Percentiles rank a stretch among this genome's conserved stretches.
Conservation (phyloP, 2,888 invertebrate species). For the Scaptomyza polygonia region DNA sequence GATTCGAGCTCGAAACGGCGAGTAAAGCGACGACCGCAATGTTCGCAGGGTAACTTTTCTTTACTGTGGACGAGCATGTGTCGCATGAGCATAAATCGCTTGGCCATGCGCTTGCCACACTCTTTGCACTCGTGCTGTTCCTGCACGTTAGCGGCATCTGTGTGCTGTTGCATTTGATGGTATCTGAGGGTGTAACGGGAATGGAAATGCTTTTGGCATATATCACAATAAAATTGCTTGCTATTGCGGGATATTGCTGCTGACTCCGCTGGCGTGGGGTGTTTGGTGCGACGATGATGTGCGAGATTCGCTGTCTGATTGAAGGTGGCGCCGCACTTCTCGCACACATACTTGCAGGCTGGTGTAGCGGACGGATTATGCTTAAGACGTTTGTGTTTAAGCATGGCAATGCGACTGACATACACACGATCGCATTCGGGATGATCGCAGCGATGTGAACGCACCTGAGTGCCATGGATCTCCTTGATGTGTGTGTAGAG, state of each 20-base stretch:
- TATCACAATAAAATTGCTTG: constrained; percentile 67
- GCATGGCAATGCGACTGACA: constrained; percentile 80
- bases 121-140: constrained; percentile 71
- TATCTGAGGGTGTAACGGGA: constrained; percentile 80
- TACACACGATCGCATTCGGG: constrained; percentile 79
- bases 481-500: constrained; percentile 81
- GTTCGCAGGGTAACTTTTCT: constrained; percentile 79
- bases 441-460: constrained; percentile 75
- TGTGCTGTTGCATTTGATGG: constrained; percentile 76
- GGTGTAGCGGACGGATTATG: constrained; percentile 52
- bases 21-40: constrained; percentile 75
- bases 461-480: constrained; percentile 69
- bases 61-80: constrained; percentile 80
- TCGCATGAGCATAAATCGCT: constrained; percentile 80
- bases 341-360: constrained; percentile 77
- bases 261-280: constrained; percentile 74
- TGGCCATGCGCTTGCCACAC: constrained; percentile 79
- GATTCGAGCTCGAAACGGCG: constrained; percentile 80
- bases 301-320: constrained; percentile 82
- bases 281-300: constrained; percentile 80
- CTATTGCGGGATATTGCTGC: constrained; percentile 57
- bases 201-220: constrained; percentile 78
- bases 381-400: constrained; percentile 81
- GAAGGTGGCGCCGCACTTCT: constrained; percentile 82
- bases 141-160: constrained; percentile 37